Evolutionary conservation across 2,888 invertebrate species (phyloP), one percentile per base, ranked within the genome.

Genomic region (Pristionchus exspectatus): DNA sequence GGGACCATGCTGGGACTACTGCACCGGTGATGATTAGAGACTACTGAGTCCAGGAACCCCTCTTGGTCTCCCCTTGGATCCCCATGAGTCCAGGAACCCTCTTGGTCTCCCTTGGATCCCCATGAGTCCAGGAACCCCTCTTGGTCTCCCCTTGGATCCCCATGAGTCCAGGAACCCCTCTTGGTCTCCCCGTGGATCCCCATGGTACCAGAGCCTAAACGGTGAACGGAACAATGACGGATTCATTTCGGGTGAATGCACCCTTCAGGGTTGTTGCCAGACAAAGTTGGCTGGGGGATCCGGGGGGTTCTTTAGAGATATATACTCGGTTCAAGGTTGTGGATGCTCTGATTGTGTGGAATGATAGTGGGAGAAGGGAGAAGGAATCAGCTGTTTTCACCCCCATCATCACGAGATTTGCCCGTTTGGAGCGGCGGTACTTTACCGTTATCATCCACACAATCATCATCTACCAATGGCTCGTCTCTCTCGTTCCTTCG

Each of bases 391-490:
- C 81, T 81, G 81, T 81, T 81, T 50, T 81, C 77, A 21, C 21
- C 18, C 21, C 18, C 38, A 3, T 38, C 14, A 38, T 30, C 24
- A 44, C 21, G 77, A 30, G 69, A 72, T 50, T 50, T n/a, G 3
- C 38, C 44, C 9, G 77, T 77, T 77, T 77, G 77, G 44, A 44
- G 77, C 77, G 69, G 27, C 69, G 50, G 81, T 81, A 81, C n/a
- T 54, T 54, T 81, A 81, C 81, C 81, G 81, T 81, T 81, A 81
- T 81, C 81, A 81, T 81, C 74, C 81, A 81, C 77, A 30, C 74
- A 33, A 33, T 54, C 81, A 24, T 54, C 81, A 44, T 54, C 81
- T 1, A 27, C 38, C 50, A 9, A 24, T 54, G 18, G 14, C 74
- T 74, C 74, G 33, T 81, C 81, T 81, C 33, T 5, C 50, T 38